Evolutionary conservation across 2,113 vertebrate species (phyloP).

Genomic region (Sander lucioperca): DNA sequence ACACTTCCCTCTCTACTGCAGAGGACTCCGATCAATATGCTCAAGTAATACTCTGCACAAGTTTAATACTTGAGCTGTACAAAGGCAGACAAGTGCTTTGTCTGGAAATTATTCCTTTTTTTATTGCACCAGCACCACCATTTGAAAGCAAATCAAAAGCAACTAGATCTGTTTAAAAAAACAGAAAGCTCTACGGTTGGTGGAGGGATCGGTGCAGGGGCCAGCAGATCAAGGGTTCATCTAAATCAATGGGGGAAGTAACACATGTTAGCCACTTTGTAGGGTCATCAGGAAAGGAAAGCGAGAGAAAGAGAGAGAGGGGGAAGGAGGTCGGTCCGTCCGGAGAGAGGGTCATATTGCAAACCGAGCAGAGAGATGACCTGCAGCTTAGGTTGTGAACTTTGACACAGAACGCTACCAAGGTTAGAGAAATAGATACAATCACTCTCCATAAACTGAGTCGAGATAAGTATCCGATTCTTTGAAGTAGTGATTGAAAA

Average conservation of each 20-base stretch:
- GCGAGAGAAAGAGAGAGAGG: neutral
- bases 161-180: conserved; percentile 32
- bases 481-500: conserved; percentile 31
- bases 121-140: conserved; percentile 55
- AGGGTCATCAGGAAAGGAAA: conserved; percentile 35
- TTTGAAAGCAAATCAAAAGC: conserved; percentile 52
- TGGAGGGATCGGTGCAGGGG: neutral
- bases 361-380: conserved; percentile 51
- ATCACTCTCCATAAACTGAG: conserved; percentile 29
- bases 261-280: conserved; percentile 59
- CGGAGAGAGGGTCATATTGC: conserved; percentile 51
- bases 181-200: neutral
- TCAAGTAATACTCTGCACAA: conserved; percentile 80
- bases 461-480: conserved; percentile 29
- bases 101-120: conserved; percentile 76
- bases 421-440: conserved; percentile 50
- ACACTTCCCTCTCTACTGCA: conserved; percentile 74
- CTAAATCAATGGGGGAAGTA: conserved; percentile 62
- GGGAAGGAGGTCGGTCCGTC: conserved; percentile 25
- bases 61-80: conserved; percentile 76
- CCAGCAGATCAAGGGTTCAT: conserved; percentile 26
- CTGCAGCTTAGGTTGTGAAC: conserved; percentile 60
- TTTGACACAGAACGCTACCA: conserved; percentile 49
- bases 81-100: conserved; percentile 76
- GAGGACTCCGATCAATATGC: conserved; percentile 80